Evolutionary conservation across 1,140 invertebrate species (phyloP), one percentile per base, ranked within the genome.

Genomic region (Melipona quadrifasciata): DNA sequence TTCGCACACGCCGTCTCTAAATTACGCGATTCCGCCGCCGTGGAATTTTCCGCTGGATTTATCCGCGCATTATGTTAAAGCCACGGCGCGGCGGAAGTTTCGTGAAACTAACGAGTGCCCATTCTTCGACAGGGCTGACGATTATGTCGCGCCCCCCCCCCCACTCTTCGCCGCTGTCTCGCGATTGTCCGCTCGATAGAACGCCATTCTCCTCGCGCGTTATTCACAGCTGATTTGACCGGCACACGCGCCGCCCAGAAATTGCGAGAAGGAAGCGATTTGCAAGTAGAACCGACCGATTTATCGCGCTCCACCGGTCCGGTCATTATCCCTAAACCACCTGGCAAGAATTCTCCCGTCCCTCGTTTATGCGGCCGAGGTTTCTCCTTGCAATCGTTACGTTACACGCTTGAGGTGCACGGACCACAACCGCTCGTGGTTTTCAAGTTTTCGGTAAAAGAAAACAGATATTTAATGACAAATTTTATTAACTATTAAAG

Each of bases 151-250:
- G 11, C 8, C 24, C 64, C 8, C 55, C 10, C 21, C 27, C 12
- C 19, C 72, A 1, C 31, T 47, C 6, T n/a, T n/a, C 21, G 34
- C 8, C 8, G 64, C n/a, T 75, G 75, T 78, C 78, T 58, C 86
- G 78, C 64, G 61, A 58, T 76, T 39, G 79, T 85, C 83, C 78
- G 74, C 67, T 70, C 78, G 77, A 87, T 85, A 74, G 78, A 85
- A 78, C 87, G 31, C 74, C 70, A 78, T 82, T 76, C 83, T 82
- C 67, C 71, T 12, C 78, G 72, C 64, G 64, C 64, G 80, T 88
- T 88, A 88, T 88, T 89, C 78, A 88, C 86, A 75, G 64, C 47
- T 89, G 86, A 89, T 89, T 89, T 89, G 83, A 27, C 65, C 16
- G 75, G 27, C 31, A 31, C 47, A 82, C 87, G 85, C 85, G 84